phyloP scores from a whole-genome alignment of 1,140 invertebrate genomes.

The Pogonomyrmex barbatus region DNA sequence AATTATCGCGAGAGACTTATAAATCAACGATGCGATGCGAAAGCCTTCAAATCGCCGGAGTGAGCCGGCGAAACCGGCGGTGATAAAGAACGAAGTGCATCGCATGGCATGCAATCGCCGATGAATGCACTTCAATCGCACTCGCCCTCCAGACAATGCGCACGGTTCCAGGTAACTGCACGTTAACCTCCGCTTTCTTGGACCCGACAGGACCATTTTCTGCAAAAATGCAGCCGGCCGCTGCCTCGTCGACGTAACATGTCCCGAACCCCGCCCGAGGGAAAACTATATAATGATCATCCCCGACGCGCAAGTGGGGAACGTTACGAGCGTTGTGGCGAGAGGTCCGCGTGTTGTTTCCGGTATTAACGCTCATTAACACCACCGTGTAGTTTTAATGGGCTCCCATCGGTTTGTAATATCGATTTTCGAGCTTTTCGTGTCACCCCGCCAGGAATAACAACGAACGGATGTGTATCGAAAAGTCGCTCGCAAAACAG shows the following conservation, averaged over 20 bases:
- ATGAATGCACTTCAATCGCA: slow-evolving; percentile 56
- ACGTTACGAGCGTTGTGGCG: slow-evolving; percentile 7
- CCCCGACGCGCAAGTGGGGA: slow-evolving; percentile 24
- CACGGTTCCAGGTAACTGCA: slow-evolving; percentile 37
- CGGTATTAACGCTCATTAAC: slow-evolving; percentile 72
- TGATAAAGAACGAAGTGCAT: slow-evolving; percentile 50
- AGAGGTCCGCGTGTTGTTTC: slow-evolving; percentile 42
- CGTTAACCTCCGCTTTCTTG: slow-evolving; percentile 50
- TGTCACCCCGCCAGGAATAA: slow-evolving; percentile 4
- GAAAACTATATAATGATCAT: slow-evolving; percentile 59
- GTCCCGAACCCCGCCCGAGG: neutral
- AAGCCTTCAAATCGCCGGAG: slow-evolving; percentile 25
- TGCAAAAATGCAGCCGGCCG: slow-evolving; percentile 51
- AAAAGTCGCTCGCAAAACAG: neutral
- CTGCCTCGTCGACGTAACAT: neutral
- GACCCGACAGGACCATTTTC: slow-evolving; percentile 61
- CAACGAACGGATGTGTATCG: neutral
- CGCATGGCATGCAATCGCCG: slow-evolving; percentile 39
- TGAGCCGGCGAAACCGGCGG: neutral
- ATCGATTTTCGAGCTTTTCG: neutral
- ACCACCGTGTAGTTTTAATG: slow-evolving; percentile 65
- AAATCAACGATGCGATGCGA: slow-evolving; percentile 14
- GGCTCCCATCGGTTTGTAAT: slow-evolving; percentile 35
- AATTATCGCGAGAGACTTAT: slow-evolving; percentile 10
- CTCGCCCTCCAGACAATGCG: slow-evolving; percentile 34